These are phyloP conservation scores for Alcedo quadribrachys DNA, from an alignment of 2,797 vertebrate genomes.

Conservation along the genomic window DNA sequence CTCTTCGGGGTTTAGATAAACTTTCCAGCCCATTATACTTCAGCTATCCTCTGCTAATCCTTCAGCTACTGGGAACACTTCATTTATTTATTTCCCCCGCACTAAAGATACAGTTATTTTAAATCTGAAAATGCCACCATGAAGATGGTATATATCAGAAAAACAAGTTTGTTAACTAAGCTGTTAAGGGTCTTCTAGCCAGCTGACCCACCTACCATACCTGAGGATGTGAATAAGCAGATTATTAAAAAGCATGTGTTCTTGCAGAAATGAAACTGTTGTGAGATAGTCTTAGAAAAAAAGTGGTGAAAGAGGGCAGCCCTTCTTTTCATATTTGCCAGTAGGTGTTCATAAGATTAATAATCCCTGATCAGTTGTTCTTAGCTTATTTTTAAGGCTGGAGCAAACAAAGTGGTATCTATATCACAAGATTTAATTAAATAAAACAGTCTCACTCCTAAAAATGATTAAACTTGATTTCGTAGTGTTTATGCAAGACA, in stretches of 20 bases:
- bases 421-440: neutral
- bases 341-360: neutral
- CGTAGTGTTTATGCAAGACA: neutral
- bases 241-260: neutral
- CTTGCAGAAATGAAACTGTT: neutral
- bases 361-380: neutral
- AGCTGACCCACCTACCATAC: neutral
- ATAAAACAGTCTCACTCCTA: neutral
- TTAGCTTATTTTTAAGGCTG: neutral
- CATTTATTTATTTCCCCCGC: neutral
- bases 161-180: neutral
- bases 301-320: neutral
- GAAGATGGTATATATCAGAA: neutral
- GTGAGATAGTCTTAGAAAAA: neutral
- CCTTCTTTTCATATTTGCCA: neutral
- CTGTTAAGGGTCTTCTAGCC: neutral
- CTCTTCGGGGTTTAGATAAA: neutral
- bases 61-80: neutral
- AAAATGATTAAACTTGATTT: neutral
- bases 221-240: neutral
- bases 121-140: neutral
- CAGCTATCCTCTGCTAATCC: neutral
- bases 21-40: neutral
- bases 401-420: neutral
- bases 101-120: neutral